phyloP scores from a whole-genome alignment of 1,140 invertebrate genomes.

The Chironomus striatipennis region DNA sequence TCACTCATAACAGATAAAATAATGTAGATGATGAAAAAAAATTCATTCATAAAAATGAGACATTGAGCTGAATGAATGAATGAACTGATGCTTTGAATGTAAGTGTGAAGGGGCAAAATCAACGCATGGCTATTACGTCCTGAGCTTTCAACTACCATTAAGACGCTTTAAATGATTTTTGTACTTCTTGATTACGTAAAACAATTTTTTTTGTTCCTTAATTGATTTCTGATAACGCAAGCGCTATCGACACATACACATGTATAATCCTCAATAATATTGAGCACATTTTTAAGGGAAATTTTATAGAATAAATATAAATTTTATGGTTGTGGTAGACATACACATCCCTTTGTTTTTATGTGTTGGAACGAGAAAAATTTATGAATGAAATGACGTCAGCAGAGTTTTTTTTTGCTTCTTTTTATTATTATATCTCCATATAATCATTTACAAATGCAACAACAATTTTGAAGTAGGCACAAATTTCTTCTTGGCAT shows the following conservation, averaged over 20 bases:
- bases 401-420: background rate
- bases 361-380: background rate
- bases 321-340: too few relatives aligned
- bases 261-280: too few relatives aligned
- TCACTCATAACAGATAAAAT: background rate
- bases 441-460: background rate
- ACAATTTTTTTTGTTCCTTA: background rate
- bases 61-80: too few relatives aligned
- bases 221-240: conserved; percentile 8
- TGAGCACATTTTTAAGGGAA: too few relatives aligned
- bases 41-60: background rate
- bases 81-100: background rate
- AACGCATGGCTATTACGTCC: background rate
- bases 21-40: background rate
- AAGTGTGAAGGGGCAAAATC: background rate
- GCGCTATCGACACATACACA: background rate
- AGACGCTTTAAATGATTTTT: background rate
- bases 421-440: too few relatives aligned
- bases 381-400: conserved; percentile 13
- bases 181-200: conserved; percentile 1
- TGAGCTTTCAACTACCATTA: background rate
- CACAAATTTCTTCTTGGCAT: background rate
- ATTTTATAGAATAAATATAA: too few relatives aligned
- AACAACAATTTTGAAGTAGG: background rate
- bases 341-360: too few relatives aligned